Evolutionary conservation across 2,888 invertebrate species (phyloP).

Genomic region (Dinocampus coccinellae): DNA sequence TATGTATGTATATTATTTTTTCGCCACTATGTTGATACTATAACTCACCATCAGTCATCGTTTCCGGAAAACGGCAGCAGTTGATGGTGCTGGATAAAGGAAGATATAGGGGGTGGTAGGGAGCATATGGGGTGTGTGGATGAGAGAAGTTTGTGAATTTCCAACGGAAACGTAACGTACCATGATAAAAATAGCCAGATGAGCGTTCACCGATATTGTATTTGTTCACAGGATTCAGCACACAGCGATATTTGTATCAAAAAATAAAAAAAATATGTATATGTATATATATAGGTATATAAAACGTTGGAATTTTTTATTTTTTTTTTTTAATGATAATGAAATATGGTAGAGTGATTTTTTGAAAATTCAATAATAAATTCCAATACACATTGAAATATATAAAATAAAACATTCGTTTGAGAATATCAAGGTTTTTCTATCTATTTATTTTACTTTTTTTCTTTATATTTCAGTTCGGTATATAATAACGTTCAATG

Average conservation of each 20-base stretch:
- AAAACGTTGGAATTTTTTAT: neutral
- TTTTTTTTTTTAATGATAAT: neutral
- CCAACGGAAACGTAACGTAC: constrained; percentile 13
- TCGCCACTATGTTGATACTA: constrained; percentile 36
- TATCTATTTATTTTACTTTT: neutral
- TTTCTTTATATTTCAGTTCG: neutral
- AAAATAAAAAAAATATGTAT: too few species aligned
- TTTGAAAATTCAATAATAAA: neutral
- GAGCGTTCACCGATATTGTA: constrained; percentile 19
- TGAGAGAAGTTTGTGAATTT: neutral
- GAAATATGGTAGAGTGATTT: neutral
- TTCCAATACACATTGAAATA: neutral
- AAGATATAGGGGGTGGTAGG: too few species aligned
- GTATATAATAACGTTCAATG: neutral
- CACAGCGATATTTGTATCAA: neutral
- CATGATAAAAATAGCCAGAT: constrained; percentile 9
- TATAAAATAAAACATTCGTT: neutral
- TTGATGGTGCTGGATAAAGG: neutral
- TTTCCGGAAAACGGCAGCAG: constrained; percentile 13
- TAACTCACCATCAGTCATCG: constrained; percentile 34
- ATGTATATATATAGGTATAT: too few species aligned
- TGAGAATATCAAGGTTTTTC: too few species aligned
- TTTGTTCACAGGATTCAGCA: constrained; percentile 1
- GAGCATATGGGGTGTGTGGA: too few species aligned
- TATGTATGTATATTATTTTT: constrained; percentile 12